Evolutionary conservation across 2,888 invertebrate species (phyloP).

Genomic region (Drosophila yooni): DNA sequence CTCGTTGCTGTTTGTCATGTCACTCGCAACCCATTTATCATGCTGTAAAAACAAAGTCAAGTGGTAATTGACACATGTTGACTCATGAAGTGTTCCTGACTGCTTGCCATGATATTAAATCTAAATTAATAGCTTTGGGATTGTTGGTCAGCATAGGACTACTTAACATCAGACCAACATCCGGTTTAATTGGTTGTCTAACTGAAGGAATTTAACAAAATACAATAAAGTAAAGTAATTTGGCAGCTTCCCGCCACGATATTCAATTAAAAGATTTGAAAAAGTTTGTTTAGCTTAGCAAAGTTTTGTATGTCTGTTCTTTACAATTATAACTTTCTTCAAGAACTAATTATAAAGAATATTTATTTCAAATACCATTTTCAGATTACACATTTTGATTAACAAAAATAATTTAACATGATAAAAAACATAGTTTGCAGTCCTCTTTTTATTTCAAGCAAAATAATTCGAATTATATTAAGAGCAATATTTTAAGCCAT

Average conservation of each 20-base stretch:
- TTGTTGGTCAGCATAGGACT: constrained; percentile 5
- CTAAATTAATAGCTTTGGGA: constrained; percentile 36
- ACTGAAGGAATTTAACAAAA: constrained; percentile 1
- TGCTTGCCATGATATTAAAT: constrained; percentile 8
- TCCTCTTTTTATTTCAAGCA: not conserved
- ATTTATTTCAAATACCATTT: not conserved
- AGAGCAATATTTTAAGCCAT: not conserved
- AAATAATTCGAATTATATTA: not conserved
- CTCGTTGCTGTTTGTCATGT: constrained; percentile 4
- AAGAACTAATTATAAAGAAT: constrained; percentile 3
- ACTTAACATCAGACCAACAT: constrained; percentile 13
- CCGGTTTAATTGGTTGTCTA: not conserved
- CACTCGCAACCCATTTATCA: constrained; percentile 60
- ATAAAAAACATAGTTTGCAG: not conserved
- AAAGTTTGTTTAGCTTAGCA: constrained; percentile 4
- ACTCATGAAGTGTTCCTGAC: constrained; percentile 35
- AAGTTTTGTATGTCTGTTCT: not conserved
- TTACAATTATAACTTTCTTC: constrained; percentile 4
- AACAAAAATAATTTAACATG: not conserved
- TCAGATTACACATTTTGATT: not conserved
- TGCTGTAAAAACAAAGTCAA: constrained; percentile 70
- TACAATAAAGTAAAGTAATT: not conserved
- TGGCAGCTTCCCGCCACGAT: not conserved
- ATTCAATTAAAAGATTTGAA: constrained; percentile 1
- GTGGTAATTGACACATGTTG: constrained; percentile 75